Evolutionary conservation across 2,888 invertebrate species (phyloP), one percentile per base, ranked within the genome.

Genomic region (Cylloceria caligata): DNA sequence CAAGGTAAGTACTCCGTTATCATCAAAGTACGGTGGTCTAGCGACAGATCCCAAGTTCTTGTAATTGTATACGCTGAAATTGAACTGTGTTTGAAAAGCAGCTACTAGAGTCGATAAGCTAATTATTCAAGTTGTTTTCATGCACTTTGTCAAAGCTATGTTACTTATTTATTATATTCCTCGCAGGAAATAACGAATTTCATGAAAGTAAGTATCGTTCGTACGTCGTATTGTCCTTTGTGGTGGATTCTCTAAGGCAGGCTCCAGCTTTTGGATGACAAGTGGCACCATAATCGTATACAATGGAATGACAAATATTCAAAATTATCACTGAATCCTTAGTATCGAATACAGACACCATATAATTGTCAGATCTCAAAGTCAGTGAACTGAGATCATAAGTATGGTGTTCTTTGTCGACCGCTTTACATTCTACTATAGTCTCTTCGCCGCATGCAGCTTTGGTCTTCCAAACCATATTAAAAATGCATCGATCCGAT

Each of bases 281-380:
- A 7, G 80, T n/a, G 0, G 80, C 79, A n/a, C 83, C 71, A 24
- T 83, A 57, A 55, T 85, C 88, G 82, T 86, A 89, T 69, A 92
- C 87, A 16, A 91, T 72, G 9, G 88, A 86, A 68, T 91, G 92
- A 34, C 92, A 92, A 11, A 92, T 86, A 83, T 92, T 92, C 13
- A 92, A 77, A 77, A 91, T 88, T 45, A 91, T 85, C 4, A 47
- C 64, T 9, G 81, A 27, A 36, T 87, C 78, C 73, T 81, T 39
- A 9, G 72, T 16, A 34, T 86, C 77, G 73, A 80, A 83, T 3
- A 84, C 72, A 9, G 11, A 71, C 42, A 91, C 81, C 52, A 85
- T 62, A 83, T 92, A 91, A 86, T 92, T 92, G 5, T 88, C 85
- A 0, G 89, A 87, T 69, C 80, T 81, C 36, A 79, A 84, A 67